Percentiles rank a stretch among this genome's conserved stretches.
Evolutionary conservation across 2,113 vertebrate species (phyloP).

Genomic region (Clarias batrachus): DNA sequence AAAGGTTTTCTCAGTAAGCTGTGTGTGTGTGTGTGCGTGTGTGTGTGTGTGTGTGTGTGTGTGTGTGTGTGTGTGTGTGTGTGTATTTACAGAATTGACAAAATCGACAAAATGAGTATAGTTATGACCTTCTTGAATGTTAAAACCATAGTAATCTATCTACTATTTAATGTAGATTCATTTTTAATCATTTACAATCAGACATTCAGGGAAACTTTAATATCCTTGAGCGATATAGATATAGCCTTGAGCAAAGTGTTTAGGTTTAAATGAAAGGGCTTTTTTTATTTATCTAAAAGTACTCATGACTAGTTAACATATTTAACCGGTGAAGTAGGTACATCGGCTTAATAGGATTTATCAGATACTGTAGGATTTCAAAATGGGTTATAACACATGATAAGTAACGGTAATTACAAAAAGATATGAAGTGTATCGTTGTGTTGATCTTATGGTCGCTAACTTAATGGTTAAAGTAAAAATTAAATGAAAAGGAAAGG

Average conservation of each 20-base stretch:
- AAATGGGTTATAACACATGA: neutral
- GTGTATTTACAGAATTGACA: too few relatives aligned
- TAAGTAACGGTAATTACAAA: neutral
- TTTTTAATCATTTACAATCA: neutral
- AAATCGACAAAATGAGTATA: too few relatives aligned
- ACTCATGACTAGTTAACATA: neutral
- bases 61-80: neutral
- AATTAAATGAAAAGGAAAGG: too few relatives aligned
- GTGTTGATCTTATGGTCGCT: neutral
- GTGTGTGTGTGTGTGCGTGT: neutral
- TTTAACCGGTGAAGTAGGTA: neutral
- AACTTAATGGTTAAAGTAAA: neutral
- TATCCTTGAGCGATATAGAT: too few relatives aligned
- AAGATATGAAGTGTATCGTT: neutral
- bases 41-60: neutral
- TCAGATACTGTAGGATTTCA: neutral
- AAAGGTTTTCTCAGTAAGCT: too few relatives aligned
- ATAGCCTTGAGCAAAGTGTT: neutral
- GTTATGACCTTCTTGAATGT: neutral
- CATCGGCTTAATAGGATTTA: neutral
- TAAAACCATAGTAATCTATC: conserved; percentile 1
- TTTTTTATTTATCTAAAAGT: neutral
- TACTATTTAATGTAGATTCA: neutral
- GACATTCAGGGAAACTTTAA: neutral
- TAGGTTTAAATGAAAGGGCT: neutral